A percentile compares a stretch with the other conserved stretches of the same genome.
Evolutionary conservation across 2,113 vertebrate species (phyloP).

Genomic region (Podiceps cristatus): DNA sequence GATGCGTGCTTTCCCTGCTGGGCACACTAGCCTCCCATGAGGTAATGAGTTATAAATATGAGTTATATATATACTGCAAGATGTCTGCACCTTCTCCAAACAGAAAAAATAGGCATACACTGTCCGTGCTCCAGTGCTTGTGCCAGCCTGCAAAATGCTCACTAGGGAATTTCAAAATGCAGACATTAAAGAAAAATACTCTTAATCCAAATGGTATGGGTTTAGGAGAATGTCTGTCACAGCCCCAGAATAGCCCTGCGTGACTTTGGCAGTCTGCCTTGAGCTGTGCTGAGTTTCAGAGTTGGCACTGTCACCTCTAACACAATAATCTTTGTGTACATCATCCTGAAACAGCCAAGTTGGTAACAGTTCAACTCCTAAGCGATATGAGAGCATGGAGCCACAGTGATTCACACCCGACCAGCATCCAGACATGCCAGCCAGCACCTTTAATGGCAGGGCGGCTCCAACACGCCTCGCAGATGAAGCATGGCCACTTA

Average conservation of each 20-base stretch:
- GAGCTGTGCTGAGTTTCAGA: neutral
- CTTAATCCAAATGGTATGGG: neutral
- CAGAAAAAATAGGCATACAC: neutral
- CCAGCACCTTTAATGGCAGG: neutral
- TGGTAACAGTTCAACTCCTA: neutral
- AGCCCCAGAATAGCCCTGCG: slow-evolving; percentile 15
- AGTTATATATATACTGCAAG: slow-evolving; percentile 30
- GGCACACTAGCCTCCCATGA: slow-evolving; percentile 7
- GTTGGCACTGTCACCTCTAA: neutral
- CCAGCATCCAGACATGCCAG: fast-evolving
- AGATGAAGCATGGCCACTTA: slow-evolving; percentile 45
- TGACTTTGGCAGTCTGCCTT: slow-evolving; percentile 36
- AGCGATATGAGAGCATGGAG: fast-evolving
- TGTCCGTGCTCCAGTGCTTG: neutral
- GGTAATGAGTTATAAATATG: slow-evolving; percentile 37
- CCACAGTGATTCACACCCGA: neutral
- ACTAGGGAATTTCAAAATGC: slow-evolving; percentile 49
- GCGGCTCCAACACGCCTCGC: fast-evolving
- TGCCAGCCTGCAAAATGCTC: neutral
- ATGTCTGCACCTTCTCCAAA: slow-evolving; percentile 33
- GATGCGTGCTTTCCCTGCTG: neutral
- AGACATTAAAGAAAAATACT: slow-evolving; percentile 49
- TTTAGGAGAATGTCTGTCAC: slow-evolving; percentile 18
- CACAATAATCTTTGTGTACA: neutral
- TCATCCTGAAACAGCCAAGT: neutral